Conservation (phyloP, 2,888 invertebrate species). For the Papilio protenor region DNA sequence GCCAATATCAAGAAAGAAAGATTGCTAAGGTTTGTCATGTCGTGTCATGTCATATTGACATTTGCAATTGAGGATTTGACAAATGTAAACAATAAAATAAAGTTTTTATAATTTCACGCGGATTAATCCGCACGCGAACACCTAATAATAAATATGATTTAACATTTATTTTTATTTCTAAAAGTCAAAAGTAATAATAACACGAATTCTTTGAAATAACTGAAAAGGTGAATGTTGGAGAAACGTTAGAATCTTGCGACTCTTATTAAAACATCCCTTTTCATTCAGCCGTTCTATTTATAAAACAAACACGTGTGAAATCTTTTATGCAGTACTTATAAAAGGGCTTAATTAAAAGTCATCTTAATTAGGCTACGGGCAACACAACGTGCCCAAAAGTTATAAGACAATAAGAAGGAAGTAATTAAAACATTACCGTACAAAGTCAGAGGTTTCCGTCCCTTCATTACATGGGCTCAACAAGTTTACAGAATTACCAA, state of each 20-base stretch:
- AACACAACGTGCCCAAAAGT: slow-evolving; percentile 62
- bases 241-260: neutral
- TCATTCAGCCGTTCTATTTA: slow-evolving; percentile 41
- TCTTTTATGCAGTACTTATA: slow-evolving; percentile 54
- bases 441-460: slow-evolving; percentile 65
- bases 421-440: slow-evolving; percentile 76
- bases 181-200: neutral
- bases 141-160: no score
- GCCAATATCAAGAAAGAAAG: no score
- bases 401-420: slow-evolving; percentile 69
- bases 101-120: no score
- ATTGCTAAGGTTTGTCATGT: no score
- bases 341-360: slow-evolving; percentile 70
- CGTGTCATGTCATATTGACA: no score
- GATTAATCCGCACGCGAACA: no score
- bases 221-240: neutral
- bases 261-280: slow-evolving; percentile 33
- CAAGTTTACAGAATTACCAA: slow-evolving; percentile 60
- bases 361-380: slow-evolving; percentile 66
- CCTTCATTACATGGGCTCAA: slow-evolving; percentile 62
- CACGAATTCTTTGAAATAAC: neutral
- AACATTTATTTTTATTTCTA: neutral
- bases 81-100: no score
- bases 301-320: slow-evolving; percentile 51
- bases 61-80: no score